These are phyloP conservation scores for Apamea crenata DNA, from an alignment of 2,888 invertebrate genomes.

Conservation along the genomic window DNA sequence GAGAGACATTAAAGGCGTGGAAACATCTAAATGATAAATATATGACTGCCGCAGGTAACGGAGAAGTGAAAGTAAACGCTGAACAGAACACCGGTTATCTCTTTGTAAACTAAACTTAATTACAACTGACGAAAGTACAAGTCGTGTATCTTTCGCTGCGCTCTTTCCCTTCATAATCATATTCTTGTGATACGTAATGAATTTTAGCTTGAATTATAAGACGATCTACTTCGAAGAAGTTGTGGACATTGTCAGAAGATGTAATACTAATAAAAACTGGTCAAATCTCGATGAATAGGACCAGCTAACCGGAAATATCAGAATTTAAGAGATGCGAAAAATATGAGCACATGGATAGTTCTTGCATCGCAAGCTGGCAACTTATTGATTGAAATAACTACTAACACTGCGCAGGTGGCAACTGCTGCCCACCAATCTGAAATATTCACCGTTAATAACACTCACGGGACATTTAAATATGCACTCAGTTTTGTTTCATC, in stretches of 20 bases:
- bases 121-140: slow-evolving; percentile 41
- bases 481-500: slow-evolving; percentile 22
- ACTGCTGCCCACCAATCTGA: not conserved
- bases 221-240: not conserved
- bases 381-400: slow-evolving; percentile 19
- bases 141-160: slow-evolving; percentile 28
- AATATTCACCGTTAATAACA: slow-evolving; percentile 19
- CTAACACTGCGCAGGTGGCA: slow-evolving; percentile 12
- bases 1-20: slow-evolving; percentile 10
- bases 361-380: not conserved
- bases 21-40: slow-evolving; percentile 43
- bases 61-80: slow-evolving; percentile 61
- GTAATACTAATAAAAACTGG: not conserved
- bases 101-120: slow-evolving; percentile 51
- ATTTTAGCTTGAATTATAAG: slow-evolving; percentile 23
- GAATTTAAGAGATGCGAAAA: slow-evolving; percentile 1
- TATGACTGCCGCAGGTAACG: slow-evolving; percentile 13
- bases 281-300: not conserved
- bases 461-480: slow-evolving; percentile 36
- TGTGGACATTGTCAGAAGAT: not conserved
- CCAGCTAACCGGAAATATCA: not conserved
- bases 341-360: not conserved
- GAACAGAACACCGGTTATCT: slow-evolving; percentile 42
- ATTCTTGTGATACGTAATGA: slow-evolving; percentile 16
- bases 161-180: slow-evolving; percentile 42